Evolutionary conservation across 2,888 invertebrate species (phyloP).

Genomic region (Tyria jacobaeae): DNA sequence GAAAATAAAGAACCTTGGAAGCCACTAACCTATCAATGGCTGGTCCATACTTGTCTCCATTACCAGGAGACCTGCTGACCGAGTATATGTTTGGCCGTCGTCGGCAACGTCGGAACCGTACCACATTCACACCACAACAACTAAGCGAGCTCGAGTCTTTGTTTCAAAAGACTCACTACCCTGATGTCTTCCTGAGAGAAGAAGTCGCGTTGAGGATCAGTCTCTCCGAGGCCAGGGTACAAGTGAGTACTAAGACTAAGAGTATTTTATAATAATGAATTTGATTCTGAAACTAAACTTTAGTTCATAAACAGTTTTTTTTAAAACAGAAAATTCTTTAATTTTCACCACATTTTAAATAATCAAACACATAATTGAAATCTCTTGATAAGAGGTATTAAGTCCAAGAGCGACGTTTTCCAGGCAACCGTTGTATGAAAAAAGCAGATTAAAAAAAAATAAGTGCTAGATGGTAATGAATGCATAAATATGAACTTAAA

Average conservation of each 20-base stretch:
- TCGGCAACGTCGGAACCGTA: constrained; percentile 95
- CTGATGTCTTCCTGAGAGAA: constrained; percentile 95
- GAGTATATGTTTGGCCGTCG: constrained; percentile 97
- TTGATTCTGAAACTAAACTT: too few relatives aligned
- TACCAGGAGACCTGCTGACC: constrained; percentile 95
- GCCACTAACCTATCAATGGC: constrained; percentile 88
- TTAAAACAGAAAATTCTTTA: too few relatives aligned
- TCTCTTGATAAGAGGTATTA: too few relatives aligned
- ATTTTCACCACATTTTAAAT: too few relatives aligned
- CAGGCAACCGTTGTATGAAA: too few relatives aligned
- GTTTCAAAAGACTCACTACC: constrained; percentile 98
- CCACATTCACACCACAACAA: constrained; percentile 97
- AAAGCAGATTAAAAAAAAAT: too few relatives aligned
- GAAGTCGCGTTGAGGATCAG: constrained; percentile 96
- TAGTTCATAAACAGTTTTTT: too few relatives aligned
- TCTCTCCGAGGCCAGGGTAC: constrained; percentile 96
- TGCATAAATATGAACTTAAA: too few relatives aligned
- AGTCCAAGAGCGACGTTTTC: too few relatives aligned
- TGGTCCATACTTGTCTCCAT: constrained; percentile 94
- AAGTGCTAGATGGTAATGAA: too few relatives aligned
- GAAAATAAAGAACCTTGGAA: background rate
- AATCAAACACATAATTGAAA: too few relatives aligned
- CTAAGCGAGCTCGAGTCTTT: constrained; percentile 95
- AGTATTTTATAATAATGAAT: too few relatives aligned
- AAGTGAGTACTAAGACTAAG: constrained; percentile 90